phyloP scores from a whole-genome alignment of 2,113 vertebrate species.

The Misgurnus anguillicaudatus region DNA sequence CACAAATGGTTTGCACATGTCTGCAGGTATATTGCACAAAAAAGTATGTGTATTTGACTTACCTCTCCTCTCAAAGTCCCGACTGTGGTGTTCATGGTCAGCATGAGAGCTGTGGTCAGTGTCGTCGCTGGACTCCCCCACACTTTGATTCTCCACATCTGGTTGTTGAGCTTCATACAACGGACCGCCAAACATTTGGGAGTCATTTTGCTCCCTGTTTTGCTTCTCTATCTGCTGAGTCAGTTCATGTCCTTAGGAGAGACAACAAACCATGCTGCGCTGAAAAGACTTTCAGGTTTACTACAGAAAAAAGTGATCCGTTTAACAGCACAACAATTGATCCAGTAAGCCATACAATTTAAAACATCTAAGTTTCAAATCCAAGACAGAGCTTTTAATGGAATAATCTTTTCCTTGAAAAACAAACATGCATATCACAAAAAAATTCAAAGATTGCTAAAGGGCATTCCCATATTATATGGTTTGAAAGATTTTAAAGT shows the following conservation, averaged over 20 bases:
- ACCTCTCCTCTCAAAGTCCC: slow-evolving; percentile 30
- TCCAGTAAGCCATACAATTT: too few species aligned
- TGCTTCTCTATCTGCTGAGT: not conserved
- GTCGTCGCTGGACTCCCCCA: slow-evolving; percentile 35
- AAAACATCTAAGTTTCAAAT: not conserved
- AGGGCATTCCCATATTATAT: too few species aligned
- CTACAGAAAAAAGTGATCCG: not conserved
- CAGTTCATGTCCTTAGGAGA: slow-evolving; percentile 14
- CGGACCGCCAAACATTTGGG: slow-evolving; percentile 60
- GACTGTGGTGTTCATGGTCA: slow-evolving; percentile 12
- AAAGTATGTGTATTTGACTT: slow-evolving; percentile 15
- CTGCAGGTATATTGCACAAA: not conserved
- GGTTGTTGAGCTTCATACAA: slow-evolving; percentile 23
- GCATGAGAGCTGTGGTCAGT: slow-evolving; percentile 1
- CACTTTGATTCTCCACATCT: slow-evolving; percentile 39
- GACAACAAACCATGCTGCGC: not conserved
- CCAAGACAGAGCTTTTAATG: not conserved
- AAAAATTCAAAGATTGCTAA: too few species aligned
- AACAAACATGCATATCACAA: too few species aligned
- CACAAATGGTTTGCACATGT: not conserved
- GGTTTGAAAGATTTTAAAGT: too few species aligned
- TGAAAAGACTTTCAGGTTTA: not conserved
- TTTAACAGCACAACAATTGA: too few species aligned
- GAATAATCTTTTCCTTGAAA: not conserved
- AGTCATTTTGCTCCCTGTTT: slow-evolving; percentile 77